These are phyloP conservation scores for Etheostoma spectabile DNA, from an alignment of 2,113 vertebrate genomes.

Conservation along the genomic window DNA sequence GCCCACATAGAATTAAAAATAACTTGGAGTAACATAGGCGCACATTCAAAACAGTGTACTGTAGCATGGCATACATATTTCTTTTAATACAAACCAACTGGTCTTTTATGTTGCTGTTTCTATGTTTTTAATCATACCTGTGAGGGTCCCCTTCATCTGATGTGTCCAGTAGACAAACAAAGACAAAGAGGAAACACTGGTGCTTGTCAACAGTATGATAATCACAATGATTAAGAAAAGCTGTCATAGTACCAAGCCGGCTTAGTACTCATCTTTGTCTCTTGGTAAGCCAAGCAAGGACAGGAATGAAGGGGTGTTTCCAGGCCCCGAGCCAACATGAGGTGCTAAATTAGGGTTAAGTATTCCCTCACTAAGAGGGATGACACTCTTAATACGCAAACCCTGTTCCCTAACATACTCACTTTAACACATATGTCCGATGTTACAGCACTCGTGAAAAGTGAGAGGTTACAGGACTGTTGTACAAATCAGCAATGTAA, in stretches of 20 bases:
- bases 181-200: constrained; percentile 23
- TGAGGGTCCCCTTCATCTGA: neutral
- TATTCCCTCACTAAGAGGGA: constrained; percentile 54
- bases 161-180: constrained; percentile 12
- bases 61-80: too few species aligned
- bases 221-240: constrained; percentile 65
- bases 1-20: neutral
- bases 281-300: constrained; percentile 58
- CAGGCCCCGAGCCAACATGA: constrained; percentile 51
- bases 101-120: neutral
- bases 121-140: neutral
- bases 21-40: too few species aligned
- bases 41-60: too few species aligned
- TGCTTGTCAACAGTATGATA: constrained; percentile 38
- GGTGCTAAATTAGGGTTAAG: constrained; percentile 61
- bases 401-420: constrained; percentile 34
- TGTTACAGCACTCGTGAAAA: neutral
- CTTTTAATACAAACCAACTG: too few species aligned
- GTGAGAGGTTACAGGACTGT: neutral
- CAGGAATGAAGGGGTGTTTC: constrained; percentile 49
- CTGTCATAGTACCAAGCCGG: constrained; percentile 54
- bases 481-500: too few species aligned
- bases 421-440: constrained; percentile 48
- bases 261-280: constrained; percentile 67
- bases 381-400: constrained; percentile 49